Base-by-base conservation (phyloP, 2,888 invertebrate species). In the Meteorus colon region DNA sequence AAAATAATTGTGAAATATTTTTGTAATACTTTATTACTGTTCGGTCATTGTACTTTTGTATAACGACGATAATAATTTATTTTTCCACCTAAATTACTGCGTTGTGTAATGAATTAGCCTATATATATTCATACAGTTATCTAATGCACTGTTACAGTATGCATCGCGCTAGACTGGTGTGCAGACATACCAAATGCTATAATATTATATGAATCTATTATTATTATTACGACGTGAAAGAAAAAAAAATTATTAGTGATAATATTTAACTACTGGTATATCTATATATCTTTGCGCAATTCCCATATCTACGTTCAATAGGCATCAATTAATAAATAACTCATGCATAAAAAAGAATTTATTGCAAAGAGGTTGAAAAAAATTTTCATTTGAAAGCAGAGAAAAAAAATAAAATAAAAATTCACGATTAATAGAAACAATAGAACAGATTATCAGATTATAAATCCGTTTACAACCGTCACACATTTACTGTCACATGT, bases 21-120 rank as follows among this genome's bases (percentile, higher is more conserved):
- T 67, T 59, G 27, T 59, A 75, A 70, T 69, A 67, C 63, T 55
- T 55, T 55, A 63, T 55, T 63, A 70, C 70, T 70, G 70, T 75
- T 75, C 65, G 41, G 51, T 65, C 65, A 70, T 62, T 19, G 55
- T 63, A 37, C 37, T 59, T 19, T 60, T 60, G 41, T 55, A 10
- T 55, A 19, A 19, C 19, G 19, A 19, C n/a, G 19, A 19, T 55
- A n/a, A 10, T 55, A 19, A 19, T 55, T 19, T 55, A 19, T 55
- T 41, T 55, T 55, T 55, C 19, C 55, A 55, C 5, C n/a, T 19
- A 55, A 55, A 55, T 55, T 55, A 55, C 55, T 19, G 55, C 19
- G 10, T 55, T 55, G 55, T 55, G 55, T 19, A 55, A 55, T 19
- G 19, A 55, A 55, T 55, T 55, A 55, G 19, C n/a, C 19, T 19